phyloP scores from a whole-genome alignment of 2,113 vertebrate genomes.

The Cavia porcellus region DNA sequence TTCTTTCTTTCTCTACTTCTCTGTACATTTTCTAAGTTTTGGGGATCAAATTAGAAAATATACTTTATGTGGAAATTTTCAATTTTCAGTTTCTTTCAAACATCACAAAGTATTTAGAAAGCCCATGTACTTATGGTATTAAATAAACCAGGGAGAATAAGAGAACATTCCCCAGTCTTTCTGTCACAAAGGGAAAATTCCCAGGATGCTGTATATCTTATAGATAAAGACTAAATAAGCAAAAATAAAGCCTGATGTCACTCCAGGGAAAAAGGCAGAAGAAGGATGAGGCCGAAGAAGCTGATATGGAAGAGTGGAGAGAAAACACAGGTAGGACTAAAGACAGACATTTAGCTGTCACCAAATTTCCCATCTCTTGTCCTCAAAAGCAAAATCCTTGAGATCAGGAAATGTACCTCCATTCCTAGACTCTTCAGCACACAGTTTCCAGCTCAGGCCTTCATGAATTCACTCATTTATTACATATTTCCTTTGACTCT shows the following conservation, averaged over 20 bases:
- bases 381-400: not conserved
- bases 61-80: slow-evolving; percentile 37
- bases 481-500: not conserved
- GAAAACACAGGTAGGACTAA: accelerated
- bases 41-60: not conserved
- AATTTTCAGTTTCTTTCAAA: not conserved
- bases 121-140: not conserved
- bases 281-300: accelerated
- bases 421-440: not conserved
- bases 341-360: not conserved
- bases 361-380: not conserved
- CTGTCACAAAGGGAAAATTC: not conserved
- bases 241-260: not conserved
- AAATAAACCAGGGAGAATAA: not conserved
- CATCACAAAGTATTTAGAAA: not conserved
- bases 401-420: not conserved
- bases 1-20: not conserved
- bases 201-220: not conserved
- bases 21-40: not conserved
- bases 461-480: not conserved
- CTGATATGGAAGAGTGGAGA: not conserved
- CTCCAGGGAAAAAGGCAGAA: not conserved
- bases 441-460: not conserved
- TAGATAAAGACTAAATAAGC: not conserved
- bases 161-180: not conserved